phyloP scores from a whole-genome alignment of 2,113 vertebrate genomes.

The Malurus melanocephalus region DNA sequence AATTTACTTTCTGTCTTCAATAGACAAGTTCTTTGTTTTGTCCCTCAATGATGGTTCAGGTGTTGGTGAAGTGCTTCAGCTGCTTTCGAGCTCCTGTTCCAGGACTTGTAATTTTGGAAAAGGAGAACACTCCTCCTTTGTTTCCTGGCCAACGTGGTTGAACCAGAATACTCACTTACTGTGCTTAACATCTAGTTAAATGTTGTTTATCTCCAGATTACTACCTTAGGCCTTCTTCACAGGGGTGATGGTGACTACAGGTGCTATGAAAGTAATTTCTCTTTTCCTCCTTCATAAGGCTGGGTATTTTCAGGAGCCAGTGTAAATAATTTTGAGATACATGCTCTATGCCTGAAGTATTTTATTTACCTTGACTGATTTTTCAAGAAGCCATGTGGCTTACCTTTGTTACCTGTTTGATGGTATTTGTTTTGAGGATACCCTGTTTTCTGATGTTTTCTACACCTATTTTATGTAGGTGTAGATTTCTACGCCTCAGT shows the following conservation, averaged over 20 bases:
- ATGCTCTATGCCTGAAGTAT: neutral
- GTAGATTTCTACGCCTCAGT: neutral
- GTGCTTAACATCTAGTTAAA: neutral
- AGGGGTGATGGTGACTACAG: neutral
- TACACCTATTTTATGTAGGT: neutral
- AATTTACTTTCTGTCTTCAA: neutral
- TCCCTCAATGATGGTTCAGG: neutral
- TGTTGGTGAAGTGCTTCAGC: neutral
- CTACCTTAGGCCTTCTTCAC: neutral
- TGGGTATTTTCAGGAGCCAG: neutral
- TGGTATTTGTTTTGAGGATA: neutral
- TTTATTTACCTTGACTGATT: neutral
- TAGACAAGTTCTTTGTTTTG: neutral
- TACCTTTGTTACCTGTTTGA: neutral
- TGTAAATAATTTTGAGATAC: neutral
- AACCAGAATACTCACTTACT: neutral
- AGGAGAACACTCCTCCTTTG: neutral
- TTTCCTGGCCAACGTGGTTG: neutral
- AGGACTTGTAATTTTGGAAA: neutral
- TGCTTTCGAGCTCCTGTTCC: neutral
- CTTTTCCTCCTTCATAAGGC: neutral
- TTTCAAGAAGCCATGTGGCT: neutral
- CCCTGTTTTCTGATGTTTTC: neutral
- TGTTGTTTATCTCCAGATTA: neutral
- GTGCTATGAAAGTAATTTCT: neutral